A percentile compares a stretch with the other conserved stretches of the same genome.
Evolutionary conservation across 1,140 invertebrate species (phyloP).

Genomic region (Drosophila biarmipes): DNA sequence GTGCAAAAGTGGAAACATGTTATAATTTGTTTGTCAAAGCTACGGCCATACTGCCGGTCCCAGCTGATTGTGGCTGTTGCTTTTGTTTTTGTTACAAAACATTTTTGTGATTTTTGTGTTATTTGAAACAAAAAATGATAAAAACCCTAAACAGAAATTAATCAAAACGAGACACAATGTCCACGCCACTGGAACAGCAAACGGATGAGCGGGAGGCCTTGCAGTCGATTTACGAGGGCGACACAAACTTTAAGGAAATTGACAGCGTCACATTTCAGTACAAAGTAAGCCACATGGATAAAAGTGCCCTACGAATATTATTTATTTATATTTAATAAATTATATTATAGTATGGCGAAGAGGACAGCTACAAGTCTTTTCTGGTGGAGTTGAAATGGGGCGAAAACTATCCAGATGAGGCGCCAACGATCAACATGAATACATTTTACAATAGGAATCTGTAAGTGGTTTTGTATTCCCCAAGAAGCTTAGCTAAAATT

Average conservation of each 20-base stretch:
- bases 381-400: slow-evolving; percentile 95
- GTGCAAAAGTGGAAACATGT: not conserved
- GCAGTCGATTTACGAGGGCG: slow-evolving; percentile 97
- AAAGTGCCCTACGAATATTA: no score
- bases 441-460: slow-evolving; percentile 97
- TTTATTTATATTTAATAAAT: slow-evolving; percentile 10
- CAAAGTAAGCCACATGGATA: slow-evolving; percentile 88
- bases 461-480: slow-evolving; percentile 87
- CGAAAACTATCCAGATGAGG: slow-evolving; percentile 92
- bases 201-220: slow-evolving; percentile 96
- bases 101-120: slow-evolving; percentile 38
- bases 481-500: not conserved
- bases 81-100: slow-evolving; percentile 59
- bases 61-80: slow-evolving; percentile 56
- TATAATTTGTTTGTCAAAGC: not conserved
- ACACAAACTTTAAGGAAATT: slow-evolving; percentile 93
- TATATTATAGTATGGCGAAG: slow-evolving; percentile 91
- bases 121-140: slow-evolving; percentile 19
- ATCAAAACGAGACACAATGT: slow-evolving; percentile 84
- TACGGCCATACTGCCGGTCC: slow-evolving; percentile 6
- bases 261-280: slow-evolving; percentile 93
- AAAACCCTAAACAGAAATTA: not conserved
- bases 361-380: slow-evolving; percentile 92
- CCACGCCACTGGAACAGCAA: slow-evolving; percentile 88
- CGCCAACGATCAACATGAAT: slow-evolving; percentile 93